Conservation (phyloP, 2,888 invertebrate species). For the Tenodera sinensis region DNA sequence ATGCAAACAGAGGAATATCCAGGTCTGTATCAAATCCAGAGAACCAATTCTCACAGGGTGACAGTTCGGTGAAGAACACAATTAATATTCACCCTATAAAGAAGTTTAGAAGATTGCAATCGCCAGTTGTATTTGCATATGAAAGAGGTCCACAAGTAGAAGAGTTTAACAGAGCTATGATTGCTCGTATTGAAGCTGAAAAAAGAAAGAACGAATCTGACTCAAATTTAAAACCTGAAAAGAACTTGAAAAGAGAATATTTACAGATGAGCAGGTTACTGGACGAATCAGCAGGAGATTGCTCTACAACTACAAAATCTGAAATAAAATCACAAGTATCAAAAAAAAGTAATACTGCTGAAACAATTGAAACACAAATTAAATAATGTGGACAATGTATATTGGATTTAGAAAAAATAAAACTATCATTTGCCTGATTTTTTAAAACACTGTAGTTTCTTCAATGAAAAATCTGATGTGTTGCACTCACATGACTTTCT, state of each 20-base stretch:
- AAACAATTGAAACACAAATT: background rate
- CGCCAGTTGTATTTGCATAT: background rate
- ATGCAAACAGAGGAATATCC: no score
- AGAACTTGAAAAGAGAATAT: background rate
- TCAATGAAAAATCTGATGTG: no score
- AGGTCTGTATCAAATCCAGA: no score
- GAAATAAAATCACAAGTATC: background rate
- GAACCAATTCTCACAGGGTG: no score
- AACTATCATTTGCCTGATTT: no score
- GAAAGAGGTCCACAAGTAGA: background rate
- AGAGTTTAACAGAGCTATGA: background rate
- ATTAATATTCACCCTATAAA: no score
- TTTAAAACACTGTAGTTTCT: no score
- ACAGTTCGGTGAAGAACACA: no score
- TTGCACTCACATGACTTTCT: no score
- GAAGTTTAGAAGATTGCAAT: no score
- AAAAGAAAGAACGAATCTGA: background rate
- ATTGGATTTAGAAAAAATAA: background rate
- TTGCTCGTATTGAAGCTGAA: background rate
- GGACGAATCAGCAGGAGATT: background rate
- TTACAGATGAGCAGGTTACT: background rate
- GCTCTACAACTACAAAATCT: background rate
- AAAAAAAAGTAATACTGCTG: background rate
- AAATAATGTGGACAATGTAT: background rate
- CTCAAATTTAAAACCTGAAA: background rate